phyloP scores from a whole-genome alignment of 2,888 invertebrate genomes.

The Peribatodes rhomboidaria region DNA sequence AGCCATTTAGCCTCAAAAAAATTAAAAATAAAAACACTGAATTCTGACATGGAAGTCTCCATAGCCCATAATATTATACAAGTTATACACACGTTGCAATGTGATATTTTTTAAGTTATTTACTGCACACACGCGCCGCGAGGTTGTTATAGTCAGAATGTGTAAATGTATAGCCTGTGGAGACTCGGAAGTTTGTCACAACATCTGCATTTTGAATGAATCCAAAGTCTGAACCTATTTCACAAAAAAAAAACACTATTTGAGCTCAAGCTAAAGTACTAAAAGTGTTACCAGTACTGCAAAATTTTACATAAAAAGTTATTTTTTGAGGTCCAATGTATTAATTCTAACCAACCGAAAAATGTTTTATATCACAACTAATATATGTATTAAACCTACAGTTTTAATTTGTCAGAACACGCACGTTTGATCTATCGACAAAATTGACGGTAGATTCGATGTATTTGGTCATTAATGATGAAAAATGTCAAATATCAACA shows the following conservation, averaged over 20 bases:
- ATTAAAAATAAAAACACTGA: slow-evolving; percentile 54
- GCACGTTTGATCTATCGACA: no score
- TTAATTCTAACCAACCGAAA: neutral
- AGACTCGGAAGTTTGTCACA: slow-evolving; percentile 67
- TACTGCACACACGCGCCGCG: slow-evolving; percentile 61
- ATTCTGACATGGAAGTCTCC: slow-evolving; percentile 68
- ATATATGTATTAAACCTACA: no score
- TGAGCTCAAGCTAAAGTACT: slow-evolving; percentile 1
- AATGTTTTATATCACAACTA: no score
- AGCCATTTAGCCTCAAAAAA: neutral
- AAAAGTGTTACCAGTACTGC: neutral
- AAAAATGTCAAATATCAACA: no score
- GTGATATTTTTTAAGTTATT: slow-evolving; percentile 73
- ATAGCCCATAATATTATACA: slow-evolving; percentile 82
- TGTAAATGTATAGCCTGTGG: slow-evolving; percentile 55
- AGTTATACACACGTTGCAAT: slow-evolving; percentile 77
- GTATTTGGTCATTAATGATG: no score
- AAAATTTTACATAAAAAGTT: neutral
- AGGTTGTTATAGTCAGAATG: slow-evolving; percentile 51
- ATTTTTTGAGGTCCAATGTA: neutral
- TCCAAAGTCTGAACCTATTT: slow-evolving; percentile 50
- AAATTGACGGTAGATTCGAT: no score
- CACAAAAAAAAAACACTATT: neutral
- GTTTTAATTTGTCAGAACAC: no score
- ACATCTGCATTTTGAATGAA: slow-evolving; percentile 69